Evolutionary conservation across 2,113 vertebrate species (phyloP).

Genomic region (Microcebus murinus): DNA sequence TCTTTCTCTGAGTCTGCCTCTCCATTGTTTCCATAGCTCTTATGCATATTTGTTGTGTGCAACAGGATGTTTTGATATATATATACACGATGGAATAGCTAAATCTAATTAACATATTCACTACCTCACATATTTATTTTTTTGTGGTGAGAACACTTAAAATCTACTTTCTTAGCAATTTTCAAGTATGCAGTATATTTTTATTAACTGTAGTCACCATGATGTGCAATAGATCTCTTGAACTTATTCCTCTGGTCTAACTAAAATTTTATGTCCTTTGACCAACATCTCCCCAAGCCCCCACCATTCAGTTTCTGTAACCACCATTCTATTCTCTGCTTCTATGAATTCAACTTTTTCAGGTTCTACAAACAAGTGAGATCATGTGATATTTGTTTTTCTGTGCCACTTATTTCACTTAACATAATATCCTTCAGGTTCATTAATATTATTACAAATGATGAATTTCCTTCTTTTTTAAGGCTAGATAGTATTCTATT

Average conservation of each 20-base stretch:
- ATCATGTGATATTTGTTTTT: background rate
- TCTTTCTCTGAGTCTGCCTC: background rate
- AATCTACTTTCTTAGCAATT: background rate
- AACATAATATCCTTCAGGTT: background rate
- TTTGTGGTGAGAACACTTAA: background rate
- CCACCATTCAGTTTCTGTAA: background rate
- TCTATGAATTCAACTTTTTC: background rate
- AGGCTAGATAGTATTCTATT: too few species aligned
- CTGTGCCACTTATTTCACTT: background rate
- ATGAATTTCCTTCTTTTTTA: background rate
- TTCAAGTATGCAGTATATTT: background rate
- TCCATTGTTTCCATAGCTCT: background rate
- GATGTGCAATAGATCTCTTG: background rate
- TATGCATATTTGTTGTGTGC: background rate
- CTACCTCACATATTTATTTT: background rate
- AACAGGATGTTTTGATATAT: background rate
- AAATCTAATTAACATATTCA: background rate
- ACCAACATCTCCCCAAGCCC: background rate
- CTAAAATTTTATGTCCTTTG: background rate
- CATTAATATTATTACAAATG: background rate
- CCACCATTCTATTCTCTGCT: background rate
- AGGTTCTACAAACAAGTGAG: background rate
- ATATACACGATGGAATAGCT: background rate
- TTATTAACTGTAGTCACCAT: background rate
- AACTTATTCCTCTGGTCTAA: background rate